Base-by-base conservation (phyloP, 1,140 invertebrate genomes). In the Physella acuta region DNA sequence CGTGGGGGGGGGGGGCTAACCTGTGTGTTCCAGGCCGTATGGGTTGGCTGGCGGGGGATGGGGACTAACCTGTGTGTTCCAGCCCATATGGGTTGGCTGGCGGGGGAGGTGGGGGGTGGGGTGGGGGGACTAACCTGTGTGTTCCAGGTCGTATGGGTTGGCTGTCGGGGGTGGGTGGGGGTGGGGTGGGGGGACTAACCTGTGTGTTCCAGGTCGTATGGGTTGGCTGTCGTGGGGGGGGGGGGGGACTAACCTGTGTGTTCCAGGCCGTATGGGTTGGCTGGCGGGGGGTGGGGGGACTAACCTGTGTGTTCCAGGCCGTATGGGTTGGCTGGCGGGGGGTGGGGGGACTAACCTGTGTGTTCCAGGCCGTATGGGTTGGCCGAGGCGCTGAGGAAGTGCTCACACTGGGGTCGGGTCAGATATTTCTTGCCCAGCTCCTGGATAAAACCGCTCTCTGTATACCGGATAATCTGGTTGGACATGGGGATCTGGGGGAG, bases 81-180 rank as follows among this genome's bases (percentile, higher is more conserved):
- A 76, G 39, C 3, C 73, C 71, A 68, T 76, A 75, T 34, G 73
- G 67, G 16, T 74, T 88, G 71, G 93, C n/a, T n/a, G n/a, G n/a
- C n/a, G n/a, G n/a, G n/a, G n/a, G n/a, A n/a, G n/a, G n/a, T n/a
- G n/a, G n/a, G n/a, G n/a, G n/a, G n/a, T n/a, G n/a, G n/a, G n/a
- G n/a, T n/a, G n/a, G n/a, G n/a, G n/a, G n/a, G 26, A 51, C 28
- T 33, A 52, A 65, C 62, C 62, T 16, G 72, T 76, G 60, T 78
- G 76, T 14, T 70, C 64, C 33, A 76, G 39, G 4, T 72, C 71
- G 70, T 76, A 75, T 34, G 73, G 67, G 16, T 74, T 88, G 71
- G 93, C 92, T 2, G 91, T 91, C 16, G 52, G n/a, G n/a, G n/a
- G 70, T 1, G 71, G 51, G 24, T 72, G 39, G n/a, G n/a, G n/a